A percentile compares a stretch with the other conserved stretches of the same genome.
Evolutionary conservation across 2,113 vertebrate genomes (phyloP).

Genomic region (Otis tarda): DNA sequence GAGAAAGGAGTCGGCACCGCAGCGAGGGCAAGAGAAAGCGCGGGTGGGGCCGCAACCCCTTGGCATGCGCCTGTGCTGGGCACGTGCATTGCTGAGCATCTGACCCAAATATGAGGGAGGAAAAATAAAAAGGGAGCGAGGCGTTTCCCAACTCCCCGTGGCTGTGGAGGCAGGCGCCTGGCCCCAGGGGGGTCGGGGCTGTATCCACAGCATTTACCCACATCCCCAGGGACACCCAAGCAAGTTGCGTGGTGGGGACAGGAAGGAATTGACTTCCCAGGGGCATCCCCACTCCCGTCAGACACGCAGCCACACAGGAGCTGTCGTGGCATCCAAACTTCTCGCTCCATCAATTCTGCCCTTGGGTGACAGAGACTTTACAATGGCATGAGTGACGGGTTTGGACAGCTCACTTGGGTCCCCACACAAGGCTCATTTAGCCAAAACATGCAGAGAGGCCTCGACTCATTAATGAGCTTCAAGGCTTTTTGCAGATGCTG

Average conservation of each 20-base stretch:
- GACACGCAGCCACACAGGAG: neutral
- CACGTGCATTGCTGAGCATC: neutral
- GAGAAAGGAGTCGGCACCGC: conserved; percentile 52
- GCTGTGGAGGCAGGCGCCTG: neutral
- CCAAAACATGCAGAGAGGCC: neutral
- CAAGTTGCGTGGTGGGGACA: neutral
- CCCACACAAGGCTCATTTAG: neutral
- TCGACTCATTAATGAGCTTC: neutral
- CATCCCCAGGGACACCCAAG: neutral
- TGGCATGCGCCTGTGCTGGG: fast-evolving
- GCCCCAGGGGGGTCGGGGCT: neutral
- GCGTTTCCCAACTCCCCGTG: neutral
- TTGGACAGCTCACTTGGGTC: neutral
- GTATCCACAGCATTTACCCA: neutral
- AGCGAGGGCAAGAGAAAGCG: neutral
- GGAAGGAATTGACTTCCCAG: neutral
- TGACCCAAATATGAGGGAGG: neutral
- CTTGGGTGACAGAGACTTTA: neutral
- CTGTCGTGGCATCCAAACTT: neutral
- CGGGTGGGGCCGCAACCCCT: neutral
- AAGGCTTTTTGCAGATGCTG: neutral
- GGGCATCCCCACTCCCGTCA: neutral
- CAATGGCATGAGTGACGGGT: neutral
- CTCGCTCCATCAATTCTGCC: neutral
- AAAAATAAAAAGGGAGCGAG: neutral